A percentile compares a stretch with the other conserved stretches of the same genome.
phyloP scores from a whole-genome alignment of 1,140 invertebrate genomes.

The Glossosoma conforme region DNA sequence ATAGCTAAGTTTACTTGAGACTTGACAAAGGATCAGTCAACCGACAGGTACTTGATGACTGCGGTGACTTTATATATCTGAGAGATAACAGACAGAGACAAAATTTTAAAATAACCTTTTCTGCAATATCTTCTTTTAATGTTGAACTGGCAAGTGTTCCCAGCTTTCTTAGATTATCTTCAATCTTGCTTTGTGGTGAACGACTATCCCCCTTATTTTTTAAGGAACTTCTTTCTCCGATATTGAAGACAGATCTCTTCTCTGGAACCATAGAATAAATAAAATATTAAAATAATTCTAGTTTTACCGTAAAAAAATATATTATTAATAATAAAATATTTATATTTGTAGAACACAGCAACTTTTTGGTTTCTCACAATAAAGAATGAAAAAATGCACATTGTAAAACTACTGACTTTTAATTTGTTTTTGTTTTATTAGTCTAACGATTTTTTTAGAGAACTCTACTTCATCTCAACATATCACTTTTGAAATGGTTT shows the following conservation, averaged over 20 bases:
- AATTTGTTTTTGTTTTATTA: too few species aligned
- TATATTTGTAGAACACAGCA: not conserved
- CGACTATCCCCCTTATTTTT: slow-evolving; percentile 11
- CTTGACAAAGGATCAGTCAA: too few species aligned
- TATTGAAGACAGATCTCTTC: slow-evolving; percentile 22
- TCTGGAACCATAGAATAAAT: slow-evolving; percentile 11
- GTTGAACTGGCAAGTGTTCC: slow-evolving; percentile 5
- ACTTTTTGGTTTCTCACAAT: too few species aligned
- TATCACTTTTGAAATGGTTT: too few species aligned
- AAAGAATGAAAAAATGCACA: not conserved
- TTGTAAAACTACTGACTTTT: too few species aligned
- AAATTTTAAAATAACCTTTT: slow-evolving; percentile 18
- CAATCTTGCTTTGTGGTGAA: slow-evolving; percentile 2
- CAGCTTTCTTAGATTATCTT: slow-evolving; percentile 27
- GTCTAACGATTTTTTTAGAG: too few species aligned
- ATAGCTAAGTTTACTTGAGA: too few species aligned
- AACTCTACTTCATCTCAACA: too few species aligned
- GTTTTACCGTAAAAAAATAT: not conserved
- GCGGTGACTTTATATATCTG: too few species aligned
- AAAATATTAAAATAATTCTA: not conserved
- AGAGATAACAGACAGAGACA: too few species aligned
- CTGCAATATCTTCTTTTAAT: slow-evolving; percentile 17
- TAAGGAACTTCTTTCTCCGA: slow-evolving; percentile 17
- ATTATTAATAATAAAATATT: not conserved
- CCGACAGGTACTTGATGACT: too few species aligned